Conservation (phyloP, 2,888 invertebrate genomes). For the Pristionchus maxplancki region DNA sequence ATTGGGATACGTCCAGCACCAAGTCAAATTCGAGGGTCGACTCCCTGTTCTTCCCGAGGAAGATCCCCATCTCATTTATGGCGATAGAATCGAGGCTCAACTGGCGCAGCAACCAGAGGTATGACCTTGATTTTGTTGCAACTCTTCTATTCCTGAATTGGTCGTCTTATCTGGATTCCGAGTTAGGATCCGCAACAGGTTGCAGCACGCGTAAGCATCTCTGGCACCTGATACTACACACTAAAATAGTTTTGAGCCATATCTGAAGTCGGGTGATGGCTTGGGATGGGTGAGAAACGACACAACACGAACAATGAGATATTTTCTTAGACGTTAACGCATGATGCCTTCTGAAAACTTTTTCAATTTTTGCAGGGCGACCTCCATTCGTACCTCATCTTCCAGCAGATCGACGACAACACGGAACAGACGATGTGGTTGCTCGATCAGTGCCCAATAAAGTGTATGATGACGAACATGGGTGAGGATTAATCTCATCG, state of each 20-base stretch:
- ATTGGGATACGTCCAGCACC: slow-evolving; percentile 20
- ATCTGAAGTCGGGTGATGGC: too few species aligned
- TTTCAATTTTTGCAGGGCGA: neutral
- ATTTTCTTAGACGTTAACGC: too few species aligned
- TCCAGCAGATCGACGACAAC: slow-evolving; percentile 8
- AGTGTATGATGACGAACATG: slow-evolving; percentile 33
- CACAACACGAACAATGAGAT: too few species aligned
- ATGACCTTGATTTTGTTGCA: too few species aligned
- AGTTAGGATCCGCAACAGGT: too few species aligned
- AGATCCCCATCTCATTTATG: slow-evolving; percentile 35
- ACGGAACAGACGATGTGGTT: slow-evolving; percentile 23
- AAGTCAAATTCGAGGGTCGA: neutral
- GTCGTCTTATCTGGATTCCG: neutral
- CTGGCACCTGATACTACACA: too few species aligned
- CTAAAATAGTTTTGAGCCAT: too few species aligned
- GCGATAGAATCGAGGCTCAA: slow-evolving; percentile 10
- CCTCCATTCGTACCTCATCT: neutral
- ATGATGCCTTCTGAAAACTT: too few species aligned
- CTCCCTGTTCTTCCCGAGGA: slow-evolving; percentile 40
- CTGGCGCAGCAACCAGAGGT: neutral
- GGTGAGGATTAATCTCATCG: too few species aligned
- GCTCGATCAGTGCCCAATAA: slow-evolving; percentile 12
- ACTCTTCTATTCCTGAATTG: neutral
- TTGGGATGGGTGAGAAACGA: too few species aligned
- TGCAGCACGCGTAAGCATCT: too few species aligned